Conservation (phyloP, 2,113 vertebrate genomes). For the Peromyscus polionotus region DNA sequence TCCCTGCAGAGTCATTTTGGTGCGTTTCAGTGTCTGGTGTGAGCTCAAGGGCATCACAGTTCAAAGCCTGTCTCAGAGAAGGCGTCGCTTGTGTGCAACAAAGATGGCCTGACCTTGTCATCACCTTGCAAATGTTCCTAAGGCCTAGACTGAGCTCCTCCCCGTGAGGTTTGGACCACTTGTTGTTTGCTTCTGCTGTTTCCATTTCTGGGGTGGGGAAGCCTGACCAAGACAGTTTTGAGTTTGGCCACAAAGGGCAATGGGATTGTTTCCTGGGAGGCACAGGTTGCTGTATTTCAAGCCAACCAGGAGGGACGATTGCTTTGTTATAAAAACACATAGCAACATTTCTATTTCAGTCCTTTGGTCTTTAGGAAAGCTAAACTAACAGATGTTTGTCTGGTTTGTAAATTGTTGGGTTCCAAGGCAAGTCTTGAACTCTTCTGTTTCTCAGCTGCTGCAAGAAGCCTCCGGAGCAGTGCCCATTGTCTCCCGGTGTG, state of each 20-base stretch:
- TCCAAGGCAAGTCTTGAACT: background rate
- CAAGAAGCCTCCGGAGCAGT: background rate
- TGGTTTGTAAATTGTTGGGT: background rate
- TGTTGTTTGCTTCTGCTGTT: background rate
- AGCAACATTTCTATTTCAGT: constrained; percentile 30
- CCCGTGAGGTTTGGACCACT: background rate
- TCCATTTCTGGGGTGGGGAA: background rate
- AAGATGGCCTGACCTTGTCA: background rate
- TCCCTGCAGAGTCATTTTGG: background rate
- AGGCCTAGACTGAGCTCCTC: background rate
- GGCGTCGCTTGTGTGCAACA: background rate
- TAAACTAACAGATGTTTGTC: background rate
- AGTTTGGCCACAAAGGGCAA: background rate
- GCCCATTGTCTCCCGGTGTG: background rate
- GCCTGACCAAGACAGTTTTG: background rate
- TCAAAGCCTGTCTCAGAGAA: background rate
- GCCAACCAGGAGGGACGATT: background rate
- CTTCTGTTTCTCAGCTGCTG: background rate
- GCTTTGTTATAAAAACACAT: constrained; percentile 50
- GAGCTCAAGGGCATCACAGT: background rate
- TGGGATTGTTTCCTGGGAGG: constrained; percentile 36
- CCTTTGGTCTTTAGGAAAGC: constrained; percentile 10
- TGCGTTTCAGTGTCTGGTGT: background rate
- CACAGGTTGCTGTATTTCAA: background rate
- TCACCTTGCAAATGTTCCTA: background rate